Evolutionary conservation across 1,140 invertebrate species (phyloP).

Genomic region (Brachionus rotundiformis): DNA sequence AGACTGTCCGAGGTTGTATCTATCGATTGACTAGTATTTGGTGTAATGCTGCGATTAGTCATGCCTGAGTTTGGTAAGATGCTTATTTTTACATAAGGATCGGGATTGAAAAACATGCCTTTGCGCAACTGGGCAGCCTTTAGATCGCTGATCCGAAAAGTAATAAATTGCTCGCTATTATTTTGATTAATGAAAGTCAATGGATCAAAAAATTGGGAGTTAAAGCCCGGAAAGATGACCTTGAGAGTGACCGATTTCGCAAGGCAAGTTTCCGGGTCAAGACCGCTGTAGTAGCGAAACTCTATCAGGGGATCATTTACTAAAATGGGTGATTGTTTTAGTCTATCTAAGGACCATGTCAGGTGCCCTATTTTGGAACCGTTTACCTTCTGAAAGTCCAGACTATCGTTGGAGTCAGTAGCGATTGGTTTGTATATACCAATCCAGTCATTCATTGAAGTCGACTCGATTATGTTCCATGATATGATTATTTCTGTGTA

Average conservation of each 20-base stretch:
- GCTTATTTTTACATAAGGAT: constrained; percentile 66
- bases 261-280: not conserved
- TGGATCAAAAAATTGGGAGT: not conserved
- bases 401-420: not conserved
- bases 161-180: constrained; percentile 28
- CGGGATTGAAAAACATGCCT: constrained; percentile 67
- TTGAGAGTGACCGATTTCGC: constrained; percentile 28
- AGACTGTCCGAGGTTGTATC: constrained; percentile 63
- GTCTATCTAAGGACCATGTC: constrained; percentile 24
- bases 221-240: not conserved
- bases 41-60: constrained; percentile 53
- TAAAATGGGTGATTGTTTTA: not conserved
- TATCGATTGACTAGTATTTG: constrained; percentile 54
- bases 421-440: not conserved
- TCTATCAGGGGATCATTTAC: not conserved
- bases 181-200: constrained; percentile 13
- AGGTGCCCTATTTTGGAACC: constrained; percentile 49
- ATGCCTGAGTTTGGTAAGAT: constrained; percentile 61
- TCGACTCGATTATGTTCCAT: constrained; percentile 43
- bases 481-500: constrained; percentile 51
- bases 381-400: constrained; percentile 28
- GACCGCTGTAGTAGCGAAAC: constrained; percentile 48
- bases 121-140: constrained; percentile 65
- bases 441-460: constrained; percentile 34
- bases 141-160: constrained; percentile 56